These are phyloP conservation scores for Helostoma temminkii DNA, from an alignment of 2,797 vertebrate species.

Conservation along the genomic window DNA sequence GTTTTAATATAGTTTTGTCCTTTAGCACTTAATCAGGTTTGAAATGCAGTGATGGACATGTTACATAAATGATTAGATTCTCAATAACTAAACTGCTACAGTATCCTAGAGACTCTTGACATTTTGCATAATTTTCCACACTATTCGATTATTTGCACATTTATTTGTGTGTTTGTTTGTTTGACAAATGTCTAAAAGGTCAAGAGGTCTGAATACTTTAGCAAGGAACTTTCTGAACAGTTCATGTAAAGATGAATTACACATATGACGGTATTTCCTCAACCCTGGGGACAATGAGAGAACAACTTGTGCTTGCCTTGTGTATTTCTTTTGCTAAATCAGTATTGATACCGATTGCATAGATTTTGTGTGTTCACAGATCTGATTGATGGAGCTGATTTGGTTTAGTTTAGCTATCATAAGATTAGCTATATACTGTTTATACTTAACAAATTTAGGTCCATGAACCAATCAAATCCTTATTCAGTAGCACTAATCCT, in stretches of 20 bases:
- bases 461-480: no score
- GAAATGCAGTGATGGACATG: slow-evolving; percentile 17
- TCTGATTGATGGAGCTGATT: not conserved
- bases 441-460: no score
- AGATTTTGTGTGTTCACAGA: not conserved
- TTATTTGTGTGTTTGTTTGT: not conserved
- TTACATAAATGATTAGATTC: slow-evolving; percentile 21
- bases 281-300: slow-evolving; percentile 16
- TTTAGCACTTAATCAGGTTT: slow-evolving; percentile 19
- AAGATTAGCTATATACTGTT: no score
- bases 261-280: slow-evolving; percentile 26
- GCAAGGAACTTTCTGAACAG: slow-evolving; percentile 4
- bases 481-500: no score
- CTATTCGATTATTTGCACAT: slow-evolving; percentile 14
- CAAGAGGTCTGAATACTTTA: slow-evolving; percentile 51
- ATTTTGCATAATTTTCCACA: slow-evolving; percentile 21
- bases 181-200: slow-evolving; percentile 40
- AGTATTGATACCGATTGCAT: not conserved
- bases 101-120: slow-evolving; percentile 38
- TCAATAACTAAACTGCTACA: slow-evolving; percentile 34
- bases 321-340: slow-evolving; percentile 6
- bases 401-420: not conserved
- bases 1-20: not conserved
- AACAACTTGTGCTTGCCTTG: slow-evolving; percentile 10
- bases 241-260: slow-evolving; percentile 21